phyloP scores from a whole-genome alignment of 2,113 vertebrate species.

The Rostratula benghalensis region DNA sequence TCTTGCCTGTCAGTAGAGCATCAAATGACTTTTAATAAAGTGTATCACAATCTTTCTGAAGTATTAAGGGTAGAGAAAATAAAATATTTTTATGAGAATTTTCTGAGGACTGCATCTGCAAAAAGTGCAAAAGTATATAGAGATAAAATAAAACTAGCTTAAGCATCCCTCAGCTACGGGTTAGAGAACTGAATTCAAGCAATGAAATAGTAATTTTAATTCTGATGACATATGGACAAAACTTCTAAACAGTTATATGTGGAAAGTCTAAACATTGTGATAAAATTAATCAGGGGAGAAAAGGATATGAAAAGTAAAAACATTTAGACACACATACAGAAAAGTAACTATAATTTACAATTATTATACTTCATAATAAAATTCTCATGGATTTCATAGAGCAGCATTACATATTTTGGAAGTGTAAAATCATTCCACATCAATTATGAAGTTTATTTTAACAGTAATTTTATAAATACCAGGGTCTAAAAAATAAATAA shows the following conservation, averaged over 20 bases:
- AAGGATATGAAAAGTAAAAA: background rate
- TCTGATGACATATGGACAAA: background rate
- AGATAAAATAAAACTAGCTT: background rate
- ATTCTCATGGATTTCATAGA: background rate
- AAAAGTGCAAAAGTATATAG: background rate
- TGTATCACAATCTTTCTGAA: background rate
- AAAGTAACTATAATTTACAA: background rate
- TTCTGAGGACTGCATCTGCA: background rate
- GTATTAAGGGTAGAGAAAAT: background rate
- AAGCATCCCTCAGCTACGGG: background rate
- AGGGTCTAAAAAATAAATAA: no score
- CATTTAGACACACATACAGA: background rate
- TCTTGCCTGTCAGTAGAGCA: background rate
- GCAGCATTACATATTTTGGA: background rate
- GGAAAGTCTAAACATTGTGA: background rate
- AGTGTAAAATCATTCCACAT: background rate
- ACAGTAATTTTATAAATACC: background rate
- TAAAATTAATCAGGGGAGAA: background rate
- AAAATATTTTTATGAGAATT: background rate
- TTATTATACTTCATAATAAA: background rate
- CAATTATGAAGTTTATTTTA: background rate
- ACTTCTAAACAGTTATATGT: background rate
- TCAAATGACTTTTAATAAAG: background rate
- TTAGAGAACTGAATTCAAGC: background rate
- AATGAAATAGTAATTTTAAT: constrained; percentile 13